These are phyloP conservation scores for Pemphredon lugubris DNA, from an alignment of 2,888 invertebrate species.

Conservation along the genomic window DNA sequence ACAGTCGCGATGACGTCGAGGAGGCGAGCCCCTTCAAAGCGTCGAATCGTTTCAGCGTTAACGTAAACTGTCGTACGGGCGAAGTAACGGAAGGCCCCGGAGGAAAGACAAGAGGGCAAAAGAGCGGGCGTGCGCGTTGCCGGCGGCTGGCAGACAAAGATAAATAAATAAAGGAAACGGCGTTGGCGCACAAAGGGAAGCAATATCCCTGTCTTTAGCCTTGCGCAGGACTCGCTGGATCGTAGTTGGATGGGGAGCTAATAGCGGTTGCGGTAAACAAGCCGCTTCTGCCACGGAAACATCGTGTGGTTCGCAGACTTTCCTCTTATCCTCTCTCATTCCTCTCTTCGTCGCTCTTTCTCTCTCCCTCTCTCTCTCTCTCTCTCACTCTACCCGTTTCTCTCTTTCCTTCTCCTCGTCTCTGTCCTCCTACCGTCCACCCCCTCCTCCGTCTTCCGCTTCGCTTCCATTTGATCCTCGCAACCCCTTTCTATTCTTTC, in stretches of 20 bases:
- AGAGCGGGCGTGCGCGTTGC: too few relatives aligned
- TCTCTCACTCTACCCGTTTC: constrained; percentile 46
- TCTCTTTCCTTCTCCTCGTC: constrained; percentile 34
- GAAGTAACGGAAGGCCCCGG: constrained; percentile 67
- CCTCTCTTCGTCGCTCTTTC: constrained; percentile 27
- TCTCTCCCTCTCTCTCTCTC: constrained; percentile 29
- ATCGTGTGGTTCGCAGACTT: constrained; percentile 60
- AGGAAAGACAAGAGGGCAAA: constrained; percentile 51
- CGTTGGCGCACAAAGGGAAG: constrained; percentile 72
- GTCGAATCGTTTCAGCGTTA: constrained; percentile 59
- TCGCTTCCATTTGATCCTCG: constrained; percentile 46
- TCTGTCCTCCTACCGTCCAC: constrained; percentile 23
- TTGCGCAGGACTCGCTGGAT: constrained; percentile 48
- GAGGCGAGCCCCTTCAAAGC: constrained; percentile 62
- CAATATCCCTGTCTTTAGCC: constrained; percentile 74
- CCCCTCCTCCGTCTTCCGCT: constrained; percentile 41
- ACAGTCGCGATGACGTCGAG: constrained; percentile 31
- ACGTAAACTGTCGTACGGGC: constrained; percentile 69
- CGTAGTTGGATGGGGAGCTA: constrained; percentile 66
- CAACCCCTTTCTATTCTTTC: constrained; percentile 16
- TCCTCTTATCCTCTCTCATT: constrained; percentile 49
- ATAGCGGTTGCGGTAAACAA: constrained; percentile 76
- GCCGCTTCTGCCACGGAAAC: constrained; percentile 70
- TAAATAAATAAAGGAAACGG: constrained; percentile 77
- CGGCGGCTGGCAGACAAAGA: constrained; percentile 69